phyloP scores from a whole-genome alignment of 2,797 vertebrate species.

The Microctenopoma stevenorrisi region DNA sequence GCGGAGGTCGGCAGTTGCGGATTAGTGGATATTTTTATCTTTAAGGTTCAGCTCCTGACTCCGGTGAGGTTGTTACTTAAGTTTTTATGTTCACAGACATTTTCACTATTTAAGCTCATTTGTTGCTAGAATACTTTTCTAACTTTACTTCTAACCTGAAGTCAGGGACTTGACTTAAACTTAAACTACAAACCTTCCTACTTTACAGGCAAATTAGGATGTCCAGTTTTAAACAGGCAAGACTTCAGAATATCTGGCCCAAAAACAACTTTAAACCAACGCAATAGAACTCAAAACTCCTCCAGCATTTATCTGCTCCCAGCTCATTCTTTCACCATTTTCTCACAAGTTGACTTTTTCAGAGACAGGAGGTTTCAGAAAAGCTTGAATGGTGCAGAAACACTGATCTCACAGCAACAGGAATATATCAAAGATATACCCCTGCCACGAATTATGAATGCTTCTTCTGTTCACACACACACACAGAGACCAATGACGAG shows the following conservation, averaged over 20 bases:
- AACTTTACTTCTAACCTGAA: constrained; percentile 6
- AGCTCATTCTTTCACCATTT: neutral
- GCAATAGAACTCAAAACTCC: neutral
- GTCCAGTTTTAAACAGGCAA: too few relatives aligned
- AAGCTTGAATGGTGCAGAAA: constrained; percentile 11
- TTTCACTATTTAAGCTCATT: neutral
- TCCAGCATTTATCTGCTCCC: neutral
- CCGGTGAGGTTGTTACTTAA: constrained; percentile 12
- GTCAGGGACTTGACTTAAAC: constrained; percentile 3
- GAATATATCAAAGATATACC: constrained; percentile 41
- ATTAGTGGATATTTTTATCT: constrained; percentile 31
- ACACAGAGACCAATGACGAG: constrained; percentile 40
- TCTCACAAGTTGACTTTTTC: neutral
- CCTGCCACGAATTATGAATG: constrained; percentile 39
- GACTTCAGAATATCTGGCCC: neutral
- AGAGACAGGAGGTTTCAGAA: neutral
- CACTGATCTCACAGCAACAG: constrained; percentile 38
- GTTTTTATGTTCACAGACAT: constrained; percentile 1
- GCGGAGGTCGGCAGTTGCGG: neutral
- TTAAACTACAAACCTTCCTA: neutral
- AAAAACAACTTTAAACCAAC: constrained; percentile 3
- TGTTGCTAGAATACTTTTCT: neutral
- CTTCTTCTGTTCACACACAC: constrained; percentile 33
- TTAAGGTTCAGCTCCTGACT: constrained; percentile 16
- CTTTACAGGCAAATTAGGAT: constrained; percentile 1